phyloP scores from a whole-genome alignment of 2,113 vertebrate species.

The Neopipo cinnamomea region DNA sequence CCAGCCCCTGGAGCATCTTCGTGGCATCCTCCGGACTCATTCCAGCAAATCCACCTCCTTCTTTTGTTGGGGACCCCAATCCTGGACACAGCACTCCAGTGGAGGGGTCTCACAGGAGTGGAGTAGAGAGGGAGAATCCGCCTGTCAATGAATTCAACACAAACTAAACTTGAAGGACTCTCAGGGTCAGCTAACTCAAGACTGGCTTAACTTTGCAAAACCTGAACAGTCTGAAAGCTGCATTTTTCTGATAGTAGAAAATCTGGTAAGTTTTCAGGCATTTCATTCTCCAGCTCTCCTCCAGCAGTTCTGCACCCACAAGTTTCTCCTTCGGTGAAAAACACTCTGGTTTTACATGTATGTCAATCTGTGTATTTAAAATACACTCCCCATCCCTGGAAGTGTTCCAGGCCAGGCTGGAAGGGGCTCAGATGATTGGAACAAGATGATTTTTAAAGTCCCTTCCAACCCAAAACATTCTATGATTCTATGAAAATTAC shows the following conservation, averaged over 20 bases:
- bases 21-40: no score
- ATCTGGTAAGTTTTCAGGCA: not conserved
- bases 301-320: not conserved
- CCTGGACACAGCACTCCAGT: not conserved
- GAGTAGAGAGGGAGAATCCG: not conserved
- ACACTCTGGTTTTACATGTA: accelerated
- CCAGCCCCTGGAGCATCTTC: not conserved
- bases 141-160: not conserved
- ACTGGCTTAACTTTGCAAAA: not conserved
- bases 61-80: not conserved
- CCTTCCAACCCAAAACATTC: not conserved
- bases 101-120: not conserved
- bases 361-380: not conserved
- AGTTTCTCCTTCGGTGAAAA: not conserved
- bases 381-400: not conserved
- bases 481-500: not conserved
- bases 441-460: not conserved
- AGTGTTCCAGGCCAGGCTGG: not conserved
- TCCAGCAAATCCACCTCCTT: not conserved
- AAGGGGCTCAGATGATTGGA: not conserved
- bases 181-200: not conserved
- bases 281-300: not conserved
- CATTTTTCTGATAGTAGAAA: not conserved
- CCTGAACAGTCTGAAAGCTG: not conserved
- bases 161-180: not conserved